These are phyloP conservation scores for Akabosia matsudoensis DNA, from an alignment of 1,140 invertebrate species.

Conservation along the genomic window DNA sequence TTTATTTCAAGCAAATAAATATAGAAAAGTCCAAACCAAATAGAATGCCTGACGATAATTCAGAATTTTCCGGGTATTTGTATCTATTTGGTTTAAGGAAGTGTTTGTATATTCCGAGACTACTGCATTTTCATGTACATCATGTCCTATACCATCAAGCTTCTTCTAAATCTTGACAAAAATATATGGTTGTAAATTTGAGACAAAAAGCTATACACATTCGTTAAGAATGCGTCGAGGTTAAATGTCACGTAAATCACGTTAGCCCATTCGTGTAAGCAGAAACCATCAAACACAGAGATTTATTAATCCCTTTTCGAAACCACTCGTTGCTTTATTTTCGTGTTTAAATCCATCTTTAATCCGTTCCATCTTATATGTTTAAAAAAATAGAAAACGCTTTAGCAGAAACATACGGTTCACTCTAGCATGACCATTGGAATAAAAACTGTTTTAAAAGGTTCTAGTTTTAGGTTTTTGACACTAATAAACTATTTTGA, in stretches of 20 bases:
- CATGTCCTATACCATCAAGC: too few species aligned
- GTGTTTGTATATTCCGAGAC: too few species aligned
- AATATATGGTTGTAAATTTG: constrained; percentile 24
- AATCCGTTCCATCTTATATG: too few species aligned
- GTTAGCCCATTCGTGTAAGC: constrained; percentile 21
- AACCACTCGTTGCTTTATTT: constrained; percentile 2
- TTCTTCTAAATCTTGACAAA: too few species aligned
- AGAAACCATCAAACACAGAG: constrained; percentile 11
- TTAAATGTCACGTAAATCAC: constrained; percentile 22
- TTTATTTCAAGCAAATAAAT: not conserved
- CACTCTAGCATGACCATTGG: too few species aligned
- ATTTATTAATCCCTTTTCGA: constrained; percentile 17
- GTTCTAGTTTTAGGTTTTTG: too few species aligned
- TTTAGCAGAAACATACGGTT: too few species aligned
- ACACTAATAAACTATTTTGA: too few species aligned
- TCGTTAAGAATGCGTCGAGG: constrained; percentile 17
- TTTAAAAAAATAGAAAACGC: too few species aligned
- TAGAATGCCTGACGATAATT: not conserved
- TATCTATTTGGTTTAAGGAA: too few species aligned
- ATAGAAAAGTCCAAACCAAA: not conserved
- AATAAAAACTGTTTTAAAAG: too few species aligned
- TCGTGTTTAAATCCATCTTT: not conserved
- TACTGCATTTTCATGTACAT: too few species aligned
- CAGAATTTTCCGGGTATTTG: not conserved
- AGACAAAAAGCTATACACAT: constrained; percentile 17